Evolutionary conservation across 2,113 vertebrate genomes (phyloP), one percentile per base, ranked within the genome.

Genomic region (Cebidichthys violaceus): DNA sequence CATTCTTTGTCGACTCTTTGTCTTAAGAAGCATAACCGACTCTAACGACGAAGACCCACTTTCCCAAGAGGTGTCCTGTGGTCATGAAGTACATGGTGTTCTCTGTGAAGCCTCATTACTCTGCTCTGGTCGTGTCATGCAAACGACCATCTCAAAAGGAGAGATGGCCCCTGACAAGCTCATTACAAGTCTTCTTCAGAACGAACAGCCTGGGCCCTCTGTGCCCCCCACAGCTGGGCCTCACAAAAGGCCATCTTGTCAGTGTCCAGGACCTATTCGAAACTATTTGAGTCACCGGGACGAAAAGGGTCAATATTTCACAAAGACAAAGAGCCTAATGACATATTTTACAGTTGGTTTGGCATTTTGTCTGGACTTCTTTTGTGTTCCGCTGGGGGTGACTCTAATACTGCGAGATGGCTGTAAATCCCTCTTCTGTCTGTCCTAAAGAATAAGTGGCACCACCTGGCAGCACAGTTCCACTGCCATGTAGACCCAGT

Each of bases 281-380:
- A 89, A 79, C 86, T 87, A 81, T 80, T 81, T n/a, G 67, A 87
- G 80, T 90, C 77, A 85, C 50, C 27, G 11, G 67, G 41, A 89
- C 64, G 47, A 87, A 75, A 69, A 76, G 77, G 83, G 71, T 87
- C 88, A 85, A 85, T 89, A 84, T 85, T 86, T 82, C 81, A 84
- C 41, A 64, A 78, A 89, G 81, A 92, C 93, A 94, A 95, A 94
- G 90, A 77, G 87, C 35, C 17, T 92, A 93, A 94, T 92, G 72
- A 74, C 83, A 92, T 91, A 91, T 92, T 95, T 93, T 89, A 94
- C 92, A 92, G 89, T 88, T 86, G 88, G 87, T 81, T 93, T 92
- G 83, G 80, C 47, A 55, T 93, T 93, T 94, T 95, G 90, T 94
- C 75, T 80, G 29, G 62, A 39, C 60, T 41, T 47, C 89, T 75